These are phyloP conservation scores for Picus viridis DNA, from an alignment of 2,797 vertebrate species.

Conservation along the genomic window DNA sequence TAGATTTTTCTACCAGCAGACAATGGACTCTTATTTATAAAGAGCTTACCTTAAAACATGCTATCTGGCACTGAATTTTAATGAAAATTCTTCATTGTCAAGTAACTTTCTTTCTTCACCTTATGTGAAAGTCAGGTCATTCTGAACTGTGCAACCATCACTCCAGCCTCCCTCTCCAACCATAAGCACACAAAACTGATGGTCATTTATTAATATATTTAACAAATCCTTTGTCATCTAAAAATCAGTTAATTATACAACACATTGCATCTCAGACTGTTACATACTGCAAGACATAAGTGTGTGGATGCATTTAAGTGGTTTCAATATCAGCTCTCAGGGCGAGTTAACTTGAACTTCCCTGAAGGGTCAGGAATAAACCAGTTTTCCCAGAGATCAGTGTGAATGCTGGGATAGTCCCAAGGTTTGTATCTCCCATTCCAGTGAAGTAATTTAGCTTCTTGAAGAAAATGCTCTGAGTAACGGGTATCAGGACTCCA, in stretches of 20 bases:
- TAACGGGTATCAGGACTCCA: constrained; percentile 92
- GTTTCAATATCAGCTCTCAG: constrained; percentile 65
- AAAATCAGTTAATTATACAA: not conserved
- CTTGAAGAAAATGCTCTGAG: constrained; percentile 86
- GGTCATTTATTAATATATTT: not conserved
- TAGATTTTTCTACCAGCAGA: not conserved
- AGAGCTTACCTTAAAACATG: not conserved
- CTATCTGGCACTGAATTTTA: not conserved
- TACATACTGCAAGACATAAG: not conserved
- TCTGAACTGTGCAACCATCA: not conserved
- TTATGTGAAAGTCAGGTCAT: not conserved
- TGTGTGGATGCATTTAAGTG: not conserved
- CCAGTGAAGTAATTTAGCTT: constrained; percentile 94
- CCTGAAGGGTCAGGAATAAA: constrained; percentile 93
- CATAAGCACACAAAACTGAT: not conserved
- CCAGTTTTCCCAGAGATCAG: constrained; percentile 94
- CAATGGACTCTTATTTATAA: not conserved
- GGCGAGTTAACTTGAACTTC: constrained; percentile 85
- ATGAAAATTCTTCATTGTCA: not conserved
- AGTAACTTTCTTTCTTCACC: not conserved
- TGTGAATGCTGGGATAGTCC: constrained; percentile 88
- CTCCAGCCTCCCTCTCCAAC: not conserved
- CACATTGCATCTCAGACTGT: not conserved
- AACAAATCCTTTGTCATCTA: not conserved
- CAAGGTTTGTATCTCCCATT: constrained; percentile 97